These are phyloP conservation scores for Biston betularia DNA, from an alignment of 2,888 invertebrate species.

Conservation along the genomic window DNA sequence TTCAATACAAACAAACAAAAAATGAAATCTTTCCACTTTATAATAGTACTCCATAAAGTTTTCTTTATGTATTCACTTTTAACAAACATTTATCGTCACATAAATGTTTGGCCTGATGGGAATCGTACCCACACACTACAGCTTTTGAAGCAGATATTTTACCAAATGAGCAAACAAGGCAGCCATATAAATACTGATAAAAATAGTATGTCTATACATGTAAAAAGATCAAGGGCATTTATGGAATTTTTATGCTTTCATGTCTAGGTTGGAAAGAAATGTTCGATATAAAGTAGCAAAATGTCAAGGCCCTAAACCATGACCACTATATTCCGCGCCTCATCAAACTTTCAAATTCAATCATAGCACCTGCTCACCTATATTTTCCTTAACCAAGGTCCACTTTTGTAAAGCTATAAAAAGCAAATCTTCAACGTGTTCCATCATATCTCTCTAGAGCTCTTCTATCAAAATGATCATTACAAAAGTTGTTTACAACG, in stretches of 20 bases:
- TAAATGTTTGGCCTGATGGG: no score
- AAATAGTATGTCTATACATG: no score
- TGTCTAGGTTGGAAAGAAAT: slow-evolving; percentile 20
- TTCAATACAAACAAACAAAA: no score
- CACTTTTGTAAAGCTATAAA: slow-evolving; percentile 59
- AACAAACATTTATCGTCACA: no score
- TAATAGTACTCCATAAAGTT: no score
- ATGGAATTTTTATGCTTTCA: neutral
- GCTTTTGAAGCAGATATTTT: no score
- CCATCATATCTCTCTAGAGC: slow-evolving; percentile 22
- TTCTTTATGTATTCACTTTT: no score
- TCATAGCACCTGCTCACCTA: slow-evolving; percentile 78
- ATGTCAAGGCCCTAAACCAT: slow-evolving; percentile 54
- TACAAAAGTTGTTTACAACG: slow-evolving; percentile 11
- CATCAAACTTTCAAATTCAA: slow-evolving; percentile 81
- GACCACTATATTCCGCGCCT: slow-evolving; percentile 60
- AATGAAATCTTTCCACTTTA: no score
- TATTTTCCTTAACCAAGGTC: slow-evolving; percentile 68
- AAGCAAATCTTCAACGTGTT: slow-evolving; percentile 41
- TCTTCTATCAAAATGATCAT: slow-evolving; percentile 33
- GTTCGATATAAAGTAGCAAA: slow-evolving; percentile 38
- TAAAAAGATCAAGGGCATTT: slow-evolving; percentile 1
- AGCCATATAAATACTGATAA: no score
- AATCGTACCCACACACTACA: no score
- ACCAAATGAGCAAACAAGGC: no score